phyloP scores from a whole-genome alignment of 2,888 invertebrate species.

The Dioctria rufipes region DNA sequence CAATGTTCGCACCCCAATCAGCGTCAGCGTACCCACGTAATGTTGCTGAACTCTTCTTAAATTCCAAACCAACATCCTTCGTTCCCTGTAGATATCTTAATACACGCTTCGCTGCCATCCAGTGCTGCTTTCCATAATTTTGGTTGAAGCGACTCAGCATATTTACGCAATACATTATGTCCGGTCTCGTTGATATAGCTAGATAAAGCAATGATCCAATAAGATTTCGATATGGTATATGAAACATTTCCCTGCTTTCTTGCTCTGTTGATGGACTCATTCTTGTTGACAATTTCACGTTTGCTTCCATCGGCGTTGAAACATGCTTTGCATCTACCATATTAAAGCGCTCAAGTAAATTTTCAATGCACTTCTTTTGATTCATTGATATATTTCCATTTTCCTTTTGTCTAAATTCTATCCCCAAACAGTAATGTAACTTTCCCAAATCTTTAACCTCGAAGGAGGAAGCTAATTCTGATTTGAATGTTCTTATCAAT shows the following conservation, averaged over 20 bases:
- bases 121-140: neutral
- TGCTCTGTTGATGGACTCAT: neutral
- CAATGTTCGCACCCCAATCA: constrained; percentile 58
- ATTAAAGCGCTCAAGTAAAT: neutral
- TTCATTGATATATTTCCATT: constrained; percentile 4
- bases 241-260: neutral
- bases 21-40: constrained; percentile 58
- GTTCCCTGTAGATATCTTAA: constrained; percentile 59
- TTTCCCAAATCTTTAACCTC: too few relatives aligned
- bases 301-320: constrained; percentile 43
- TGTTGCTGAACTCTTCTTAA: constrained; percentile 44
- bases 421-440: neutral
- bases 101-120: constrained; percentile 51
- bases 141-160: constrained; percentile 20
- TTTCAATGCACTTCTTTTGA: constrained; percentile 1
- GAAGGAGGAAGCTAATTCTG: too few relatives aligned
- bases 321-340: constrained; percentile 28
- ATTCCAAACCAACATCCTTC: constrained; percentile 56
- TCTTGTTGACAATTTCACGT: neutral
- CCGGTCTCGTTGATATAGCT: constrained; percentile 24
- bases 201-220: constrained; percentile 31
- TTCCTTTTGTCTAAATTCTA: neutral
- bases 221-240: neutral
- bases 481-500: too few relatives aligned
- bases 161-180: constrained; percentile 23